Evolutionary conservation across 2,797 vertebrate species (phyloP).

Genomic region (Nannoperca obscura): DNA sequence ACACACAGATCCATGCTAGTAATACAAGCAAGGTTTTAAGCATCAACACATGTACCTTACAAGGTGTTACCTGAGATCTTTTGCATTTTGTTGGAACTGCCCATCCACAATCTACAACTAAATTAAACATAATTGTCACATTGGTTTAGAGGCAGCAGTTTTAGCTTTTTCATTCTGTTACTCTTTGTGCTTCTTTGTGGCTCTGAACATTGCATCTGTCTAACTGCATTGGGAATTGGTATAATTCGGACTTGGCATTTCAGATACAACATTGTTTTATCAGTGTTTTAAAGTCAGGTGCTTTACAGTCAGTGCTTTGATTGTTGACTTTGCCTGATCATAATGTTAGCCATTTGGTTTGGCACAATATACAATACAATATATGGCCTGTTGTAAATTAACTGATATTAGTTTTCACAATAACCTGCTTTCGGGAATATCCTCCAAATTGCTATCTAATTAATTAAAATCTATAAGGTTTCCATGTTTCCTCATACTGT

Average conservation of each 20-base stretch:
- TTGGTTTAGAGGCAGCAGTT: not conserved
- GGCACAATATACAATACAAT: not conserved
- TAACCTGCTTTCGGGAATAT: not conserved
- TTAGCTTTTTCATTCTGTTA: not conserved
- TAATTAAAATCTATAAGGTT: not conserved
- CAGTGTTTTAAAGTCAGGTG: not conserved
- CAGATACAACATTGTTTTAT: not conserved
- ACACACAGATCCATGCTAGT: not conserved
- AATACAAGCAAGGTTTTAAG: not conserved
- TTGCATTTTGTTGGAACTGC: not conserved
- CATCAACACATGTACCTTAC: not conserved
- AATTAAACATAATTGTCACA: not conserved
- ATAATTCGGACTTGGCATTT: not conserved
- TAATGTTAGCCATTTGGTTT: not conserved
- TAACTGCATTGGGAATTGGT: not conserved
- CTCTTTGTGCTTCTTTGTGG: not conserved
- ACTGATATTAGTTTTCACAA: not conserved
- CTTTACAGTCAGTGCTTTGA: not conserved
- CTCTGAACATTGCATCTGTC: not conserved
- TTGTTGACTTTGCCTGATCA: not conserved
- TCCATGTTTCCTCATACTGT: conserved; percentile 11
- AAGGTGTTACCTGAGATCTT: not conserved
- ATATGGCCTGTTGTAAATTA: not conserved
- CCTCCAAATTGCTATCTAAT: not conserved
- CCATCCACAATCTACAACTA: not conserved